Base-by-base conservation (phyloP, 1,140 invertebrate species). In the Zaprionus capensis region DNA sequence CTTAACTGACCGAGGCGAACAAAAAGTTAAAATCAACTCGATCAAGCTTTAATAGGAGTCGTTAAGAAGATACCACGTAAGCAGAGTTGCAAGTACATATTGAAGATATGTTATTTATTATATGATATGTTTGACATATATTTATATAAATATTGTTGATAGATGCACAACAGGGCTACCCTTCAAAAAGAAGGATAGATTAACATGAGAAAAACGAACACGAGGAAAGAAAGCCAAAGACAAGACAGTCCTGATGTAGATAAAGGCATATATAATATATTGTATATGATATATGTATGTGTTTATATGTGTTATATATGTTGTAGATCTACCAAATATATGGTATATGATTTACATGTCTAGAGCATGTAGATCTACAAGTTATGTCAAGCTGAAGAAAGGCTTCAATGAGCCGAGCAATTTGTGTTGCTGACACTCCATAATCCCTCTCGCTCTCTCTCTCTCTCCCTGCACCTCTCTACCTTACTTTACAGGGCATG, bases 1-100 rank as follows among this genome's bases (percentile, higher is more conserved):
- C 41, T 53, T 14, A 34, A 28, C n/a, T 73, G 44, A 53, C 38
- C 15, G 56, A 11, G 17, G 34, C 5, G 14, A 53, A 9, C 24
- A 56, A 62, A 28, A 61, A 75, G 51, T 7, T 24, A 4, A 65
- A 71, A 31, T 12, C 12, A 46, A 53, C 17, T 20, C 28, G 17
- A 22, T 46, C 31, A 44, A 41, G 17, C 9, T 15, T 11, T 34
- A 4, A 51, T 51, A 0, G 6, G 5, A 20, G 7, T 51, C 31
- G 62, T 38, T 5, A 9, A 20, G 3, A 9, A 20, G 17, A 11
- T 63, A n/a, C 44, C 61, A 17, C 31, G 6, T 51, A 24, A 17
- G 15, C 41, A n/a, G 4, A n/a, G 4, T 7, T 5, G 41, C 5
- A 46, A 15, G 12, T n/a, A 41, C 22, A 22, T 22, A 22, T 22